A percentile compares a stretch with the other conserved stretches of the same genome.
Evolutionary conservation across 1,140 invertebrate species (phyloP).

Genomic region (Drosophila leontia): DNA sequence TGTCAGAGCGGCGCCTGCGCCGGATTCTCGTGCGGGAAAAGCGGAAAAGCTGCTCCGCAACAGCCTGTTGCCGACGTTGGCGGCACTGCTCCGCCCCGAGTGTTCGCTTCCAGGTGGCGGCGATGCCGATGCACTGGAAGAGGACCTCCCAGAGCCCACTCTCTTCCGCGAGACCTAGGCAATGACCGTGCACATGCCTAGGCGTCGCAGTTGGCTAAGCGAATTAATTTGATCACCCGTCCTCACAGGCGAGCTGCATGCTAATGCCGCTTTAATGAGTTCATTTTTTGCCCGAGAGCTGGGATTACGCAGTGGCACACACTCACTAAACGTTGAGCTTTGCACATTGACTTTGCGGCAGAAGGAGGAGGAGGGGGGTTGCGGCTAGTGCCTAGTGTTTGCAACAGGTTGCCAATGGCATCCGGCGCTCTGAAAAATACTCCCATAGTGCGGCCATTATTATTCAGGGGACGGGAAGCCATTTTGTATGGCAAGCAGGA

Average conservation of each 20-base stretch:
- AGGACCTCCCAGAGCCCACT: constrained; percentile 2
- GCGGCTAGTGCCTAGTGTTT: not conserved
- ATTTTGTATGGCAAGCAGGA: constrained; percentile 29
- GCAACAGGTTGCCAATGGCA: constrained; percentile 53
- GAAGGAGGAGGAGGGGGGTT: not conserved
- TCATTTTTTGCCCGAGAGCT: constrained; percentile 27
- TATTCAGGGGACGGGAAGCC: constrained; percentile 24
- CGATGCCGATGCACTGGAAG: constrained; percentile 53
- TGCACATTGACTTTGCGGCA: constrained; percentile 40
- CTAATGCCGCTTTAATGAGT: constrained; percentile 77
- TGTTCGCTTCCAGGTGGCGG: constrained; percentile 50
- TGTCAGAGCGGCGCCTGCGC: constrained; percentile 71
- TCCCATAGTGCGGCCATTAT: constrained; percentile 16
- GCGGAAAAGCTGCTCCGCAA: constrained; percentile 35
- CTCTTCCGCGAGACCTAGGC: constrained; percentile 50
- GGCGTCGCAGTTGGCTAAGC: constrained; percentile 51
- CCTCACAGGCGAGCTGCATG: constrained; percentile 64
- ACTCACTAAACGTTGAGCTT: constrained; percentile 58
- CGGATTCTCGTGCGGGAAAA: constrained; percentile 9
- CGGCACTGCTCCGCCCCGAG: constrained; percentile 12
- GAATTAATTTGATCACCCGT: constrained; percentile 66
- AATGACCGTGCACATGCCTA: constrained; percentile 60
- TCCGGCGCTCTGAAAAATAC: constrained; percentile 9
- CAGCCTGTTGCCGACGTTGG: constrained; percentile 69
- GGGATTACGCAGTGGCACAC: constrained; percentile 27